Percentiles rank a stretch among this genome's conserved stretches.
Evolutionary conservation across 2,888 invertebrate species (phyloP).

Genomic region (Ornithoptera alexandrae): DNA sequence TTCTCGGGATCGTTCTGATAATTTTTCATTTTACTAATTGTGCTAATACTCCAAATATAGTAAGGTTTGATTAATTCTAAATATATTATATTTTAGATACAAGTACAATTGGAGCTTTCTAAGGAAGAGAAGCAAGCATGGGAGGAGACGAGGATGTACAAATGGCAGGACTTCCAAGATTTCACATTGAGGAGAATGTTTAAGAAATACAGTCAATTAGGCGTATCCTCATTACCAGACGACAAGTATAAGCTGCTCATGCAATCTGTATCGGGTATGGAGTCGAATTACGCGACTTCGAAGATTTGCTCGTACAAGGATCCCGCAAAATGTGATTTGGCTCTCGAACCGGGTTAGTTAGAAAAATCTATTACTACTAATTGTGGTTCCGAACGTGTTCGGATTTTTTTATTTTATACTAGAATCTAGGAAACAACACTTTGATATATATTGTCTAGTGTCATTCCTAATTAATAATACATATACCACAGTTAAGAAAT

Average conservation of each 20-base stretch:
- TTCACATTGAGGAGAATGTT: conserved; percentile 86
- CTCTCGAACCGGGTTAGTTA: conserved; percentile 84
- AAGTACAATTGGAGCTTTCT: conserved; percentile 63
- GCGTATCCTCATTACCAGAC: conserved; percentile 85
- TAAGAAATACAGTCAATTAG: conserved; percentile 85
- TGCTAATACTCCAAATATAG: no score
- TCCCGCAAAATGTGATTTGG: conserved; percentile 82
- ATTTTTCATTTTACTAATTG: no score
- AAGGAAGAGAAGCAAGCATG: conserved; percentile 82
- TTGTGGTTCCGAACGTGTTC: no score
- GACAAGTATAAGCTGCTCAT: conserved; percentile 82
- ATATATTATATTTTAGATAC: conserved; percentile 45
- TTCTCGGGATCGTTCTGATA: no score
- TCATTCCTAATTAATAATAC: no score
- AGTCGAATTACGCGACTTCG: conserved; percentile 86
- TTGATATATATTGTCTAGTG: no score
- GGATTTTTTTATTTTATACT: no score
- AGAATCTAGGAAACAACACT: no score
- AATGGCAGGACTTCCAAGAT: conserved; percentile 87
- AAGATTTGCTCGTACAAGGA: conserved; percentile 87
- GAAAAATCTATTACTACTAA: no score
- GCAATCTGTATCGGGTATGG: conserved; percentile 85
- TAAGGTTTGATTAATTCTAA: no score
- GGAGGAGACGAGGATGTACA: conserved; percentile 83
- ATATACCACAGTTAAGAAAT: no score